Base-by-base conservation (phyloP, 1,140 invertebrate species). In the Chionoecetes opilio region DNA sequence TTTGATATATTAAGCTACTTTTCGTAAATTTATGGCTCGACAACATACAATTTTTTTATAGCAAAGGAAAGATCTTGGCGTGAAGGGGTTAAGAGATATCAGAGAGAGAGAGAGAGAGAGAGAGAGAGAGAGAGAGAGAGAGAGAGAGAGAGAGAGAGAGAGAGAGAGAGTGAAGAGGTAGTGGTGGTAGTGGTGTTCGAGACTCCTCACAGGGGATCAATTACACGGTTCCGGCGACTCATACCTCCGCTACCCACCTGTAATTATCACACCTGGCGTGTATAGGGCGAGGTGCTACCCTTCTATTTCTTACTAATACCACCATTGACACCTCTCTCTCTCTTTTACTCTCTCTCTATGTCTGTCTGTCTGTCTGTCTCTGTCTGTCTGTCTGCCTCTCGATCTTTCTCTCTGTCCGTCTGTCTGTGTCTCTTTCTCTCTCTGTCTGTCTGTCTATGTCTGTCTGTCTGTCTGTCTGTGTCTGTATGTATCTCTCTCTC, bases 111-210 rank as follows among this genome's bases (percentile, higher is more conserved):
- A 75, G n/a, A n/a, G 63, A n/a, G n/a, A 75, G 63, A n/a, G 21
- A 75, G n/a, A n/a, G 63, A n/a, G 63, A n/a, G n/a, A 75, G n/a
- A n/a, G 63, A 75, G 63, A 75, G n/a, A 75, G 63, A 75, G 63
- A 2, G 63, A 75, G 21, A 21, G 53, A 26, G 53, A 75, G 21
- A 26, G 53, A 75, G 21, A 75, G 53, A 75, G 63, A 17, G n/a
- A 8, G 0, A 21, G 63, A 0, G n/a, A 26, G 1, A 26, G 63
- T 11, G 0, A n/a, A n/a, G n/a, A n/a, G 8, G 63, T 75, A 26
- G 63, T n/a, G 63, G 63, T 63, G 63, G 63, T 75, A 2, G 63
- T 75, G 21, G 63, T 75, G 63, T 26, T 75, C 21, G 5, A n/a
- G 63, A 26, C 9, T n/a, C 63, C 63, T 75, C 63, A 26, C 0